phyloP scores from a whole-genome alignment of 2,797 vertebrate genomes.

The Ataeniobius toweri region DNA sequence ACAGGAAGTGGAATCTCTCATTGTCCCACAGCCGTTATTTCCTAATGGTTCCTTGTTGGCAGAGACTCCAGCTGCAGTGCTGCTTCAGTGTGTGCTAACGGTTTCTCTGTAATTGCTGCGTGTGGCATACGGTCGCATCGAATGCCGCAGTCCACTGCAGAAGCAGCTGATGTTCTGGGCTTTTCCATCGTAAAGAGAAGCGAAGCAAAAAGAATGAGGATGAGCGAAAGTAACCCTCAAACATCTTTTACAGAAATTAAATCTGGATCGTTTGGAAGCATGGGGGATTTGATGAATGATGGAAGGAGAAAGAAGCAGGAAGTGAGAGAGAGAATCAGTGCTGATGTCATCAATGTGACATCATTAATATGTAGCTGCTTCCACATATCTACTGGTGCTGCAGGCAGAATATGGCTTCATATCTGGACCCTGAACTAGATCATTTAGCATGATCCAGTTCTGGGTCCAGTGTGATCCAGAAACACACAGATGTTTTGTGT shows the following conservation, averaged over 20 bases:
- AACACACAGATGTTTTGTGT: not conserved
- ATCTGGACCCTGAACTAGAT: too few relatives aligned
- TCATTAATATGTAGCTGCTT: constrained; percentile 23
- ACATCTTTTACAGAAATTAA: constrained; percentile 64
- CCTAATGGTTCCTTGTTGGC: constrained; percentile 31
- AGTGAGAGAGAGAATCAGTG: not conserved
- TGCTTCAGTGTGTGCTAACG: constrained; percentile 41
- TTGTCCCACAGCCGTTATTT: constrained; percentile 23
- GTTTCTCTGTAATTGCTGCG: constrained; percentile 41
- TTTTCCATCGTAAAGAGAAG: constrained; percentile 71
- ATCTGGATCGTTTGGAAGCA: constrained; percentile 60
- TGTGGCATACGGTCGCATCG: constrained; percentile 53
- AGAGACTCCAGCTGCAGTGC: constrained; percentile 46
- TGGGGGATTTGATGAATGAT: constrained; percentile 31
- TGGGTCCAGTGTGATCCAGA: too few relatives aligned
- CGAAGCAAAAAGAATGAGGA: constrained; percentile 64
- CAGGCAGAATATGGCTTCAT: not conserved
- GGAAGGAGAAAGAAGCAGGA: constrained; percentile 16
- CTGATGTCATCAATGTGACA: constrained; percentile 1
- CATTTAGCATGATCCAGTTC: too few relatives aligned
- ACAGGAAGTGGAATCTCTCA: constrained; percentile 34
- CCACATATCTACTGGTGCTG: constrained; percentile 11
- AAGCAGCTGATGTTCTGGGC: constrained; percentile 63
- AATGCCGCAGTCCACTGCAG: constrained; percentile 73
- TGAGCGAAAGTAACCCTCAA: constrained; percentile 64